phyloP scores from a whole-genome alignment of 1,140 invertebrate genomes.

The Delia radicum region DNA sequence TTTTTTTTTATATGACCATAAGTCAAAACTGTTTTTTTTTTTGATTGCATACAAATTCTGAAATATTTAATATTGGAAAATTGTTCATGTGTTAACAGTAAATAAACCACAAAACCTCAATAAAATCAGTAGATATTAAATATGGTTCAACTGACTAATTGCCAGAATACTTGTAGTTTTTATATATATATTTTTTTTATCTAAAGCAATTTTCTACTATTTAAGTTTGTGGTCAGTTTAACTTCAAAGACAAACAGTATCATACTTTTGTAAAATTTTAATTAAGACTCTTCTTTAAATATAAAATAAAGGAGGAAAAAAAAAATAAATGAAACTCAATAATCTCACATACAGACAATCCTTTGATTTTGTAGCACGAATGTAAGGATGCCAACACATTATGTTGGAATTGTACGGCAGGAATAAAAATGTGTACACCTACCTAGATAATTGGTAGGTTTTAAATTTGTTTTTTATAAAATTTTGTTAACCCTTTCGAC shows the following conservation, averaged over 20 bases:
- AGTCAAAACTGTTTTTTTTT: too few relatives aligned
- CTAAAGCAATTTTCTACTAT: not conserved
- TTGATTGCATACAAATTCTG: too few relatives aligned
- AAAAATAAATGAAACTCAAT: not conserved
- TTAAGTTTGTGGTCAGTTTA: not conserved
- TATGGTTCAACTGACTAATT: not conserved
- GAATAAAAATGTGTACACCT: too few relatives aligned
- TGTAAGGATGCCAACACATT: too few relatives aligned
- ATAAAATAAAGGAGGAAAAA: not conserved
- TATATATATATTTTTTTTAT: not conserved
- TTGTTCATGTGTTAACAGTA: not conserved
- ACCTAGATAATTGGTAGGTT: too few relatives aligned
- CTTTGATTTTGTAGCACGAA: not conserved
- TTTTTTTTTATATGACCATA: too few relatives aligned
- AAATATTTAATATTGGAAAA: too few relatives aligned
- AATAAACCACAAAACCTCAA: constrained; percentile 9
- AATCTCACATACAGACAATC: not conserved
- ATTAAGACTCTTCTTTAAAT: constrained; percentile 11
- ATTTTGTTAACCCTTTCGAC: too few relatives aligned
- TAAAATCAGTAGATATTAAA: constrained; percentile 3
- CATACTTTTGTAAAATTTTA: constrained; percentile 3
- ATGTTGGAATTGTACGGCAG: too few relatives aligned
- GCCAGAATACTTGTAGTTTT: not conserved
- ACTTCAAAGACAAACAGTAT: not conserved
- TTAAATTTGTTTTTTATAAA: too few relatives aligned